phyloP scores from a whole-genome alignment of 2,888 invertebrate species.

The Diaphora mendica region DNA sequence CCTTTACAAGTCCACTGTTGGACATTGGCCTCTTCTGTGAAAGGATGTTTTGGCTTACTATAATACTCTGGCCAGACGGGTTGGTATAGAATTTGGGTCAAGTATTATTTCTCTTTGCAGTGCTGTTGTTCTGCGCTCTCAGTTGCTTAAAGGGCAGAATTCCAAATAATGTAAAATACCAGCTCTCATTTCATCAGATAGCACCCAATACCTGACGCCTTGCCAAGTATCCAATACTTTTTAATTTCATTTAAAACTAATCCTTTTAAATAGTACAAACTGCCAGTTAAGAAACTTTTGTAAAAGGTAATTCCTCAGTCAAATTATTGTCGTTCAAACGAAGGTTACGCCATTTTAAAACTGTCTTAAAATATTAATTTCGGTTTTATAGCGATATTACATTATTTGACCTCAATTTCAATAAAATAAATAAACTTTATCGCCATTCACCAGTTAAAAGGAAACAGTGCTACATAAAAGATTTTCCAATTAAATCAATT shows the following conservation, averaged over 20 bases:
- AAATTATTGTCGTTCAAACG: background rate
- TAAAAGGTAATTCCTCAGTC: background rate
- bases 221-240: background rate
- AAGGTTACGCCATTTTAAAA: background rate
- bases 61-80: too few species aligned
- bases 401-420: slow-evolving; percentile 7
- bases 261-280: background rate
- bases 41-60: too few species aligned
- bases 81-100: too few species aligned
- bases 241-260: background rate
- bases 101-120: too few species aligned
- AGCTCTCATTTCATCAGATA: background rate
- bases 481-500: slow-evolving; percentile 38
- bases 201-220: background rate
- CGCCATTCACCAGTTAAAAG: slow-evolving; percentile 9
- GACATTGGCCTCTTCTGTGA: background rate
- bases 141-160: background rate
- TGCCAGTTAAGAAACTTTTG: background rate
- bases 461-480: slow-evolving; percentile 28
- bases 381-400: background rate
- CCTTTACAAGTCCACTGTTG: too few species aligned
- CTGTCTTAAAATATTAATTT: background rate
- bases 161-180: background rate
- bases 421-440: slow-evolving; percentile 3
- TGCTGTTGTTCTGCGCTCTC: background rate